phyloP scores from a whole-genome alignment of 2,113 vertebrate species.

The Alexandromys fortis region DNA sequence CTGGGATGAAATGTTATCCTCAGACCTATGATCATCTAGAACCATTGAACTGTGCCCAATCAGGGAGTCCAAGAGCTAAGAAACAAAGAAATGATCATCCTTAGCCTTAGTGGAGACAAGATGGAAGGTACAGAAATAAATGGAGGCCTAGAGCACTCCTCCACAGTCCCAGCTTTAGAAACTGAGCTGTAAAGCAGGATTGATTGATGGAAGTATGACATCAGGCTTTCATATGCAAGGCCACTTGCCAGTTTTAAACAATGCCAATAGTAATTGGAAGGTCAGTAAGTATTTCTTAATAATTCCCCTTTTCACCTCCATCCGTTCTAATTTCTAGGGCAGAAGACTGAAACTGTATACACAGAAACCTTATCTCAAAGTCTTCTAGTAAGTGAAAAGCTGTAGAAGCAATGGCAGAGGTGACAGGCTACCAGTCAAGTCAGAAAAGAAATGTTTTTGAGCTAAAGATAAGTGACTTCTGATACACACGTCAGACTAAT shows the following conservation, averaged over 20 bases:
- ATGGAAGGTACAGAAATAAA: not conserved
- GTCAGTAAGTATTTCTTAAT: not conserved
- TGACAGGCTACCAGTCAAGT: not conserved
- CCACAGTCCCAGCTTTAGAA: not conserved
- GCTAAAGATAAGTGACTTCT: not conserved
- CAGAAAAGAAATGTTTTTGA: not conserved
- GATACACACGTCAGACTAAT: not conserved
- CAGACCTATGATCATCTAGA: not conserved
- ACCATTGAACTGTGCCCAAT: not conserved
- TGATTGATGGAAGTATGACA: not conserved
- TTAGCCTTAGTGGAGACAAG: not conserved
- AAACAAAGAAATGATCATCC: not conserved
- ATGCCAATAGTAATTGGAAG: not conserved
- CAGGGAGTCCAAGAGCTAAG: conserved; percentile 10
- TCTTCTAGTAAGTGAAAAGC: not conserved
- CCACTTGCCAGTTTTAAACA: not conserved
- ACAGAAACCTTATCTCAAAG: not conserved
- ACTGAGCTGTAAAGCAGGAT: not conserved
- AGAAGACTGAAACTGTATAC: not conserved
- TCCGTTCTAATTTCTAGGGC: conserved; percentile 3
- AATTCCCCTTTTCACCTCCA: not conserved
- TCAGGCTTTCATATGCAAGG: not conserved
- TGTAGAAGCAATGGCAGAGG: not conserved
- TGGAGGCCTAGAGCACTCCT: not conserved
- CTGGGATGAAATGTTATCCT: not conserved